Conservation (phyloP, 2,113 vertebrate species). For the Lonchura striata region DNA sequence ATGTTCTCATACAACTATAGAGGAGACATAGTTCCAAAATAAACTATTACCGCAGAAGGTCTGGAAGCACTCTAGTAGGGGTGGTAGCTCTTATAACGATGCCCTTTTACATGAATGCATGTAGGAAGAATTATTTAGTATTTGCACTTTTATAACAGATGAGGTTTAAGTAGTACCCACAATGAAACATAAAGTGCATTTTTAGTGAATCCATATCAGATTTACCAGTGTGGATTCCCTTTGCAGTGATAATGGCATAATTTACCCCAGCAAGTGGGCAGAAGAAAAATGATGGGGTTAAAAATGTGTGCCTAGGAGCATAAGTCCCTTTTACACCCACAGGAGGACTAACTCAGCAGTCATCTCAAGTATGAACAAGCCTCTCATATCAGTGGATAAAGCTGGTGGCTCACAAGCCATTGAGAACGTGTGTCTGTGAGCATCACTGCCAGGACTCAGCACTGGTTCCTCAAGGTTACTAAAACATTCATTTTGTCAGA, state of each 20-base stretch:
- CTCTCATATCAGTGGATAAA: background rate
- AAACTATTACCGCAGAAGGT: background rate
- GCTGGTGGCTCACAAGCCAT: background rate
- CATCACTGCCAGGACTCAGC: background rate
- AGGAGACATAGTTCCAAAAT: background rate
- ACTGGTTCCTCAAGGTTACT: background rate
- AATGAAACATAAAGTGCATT: background rate
- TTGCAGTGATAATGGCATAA: background rate
- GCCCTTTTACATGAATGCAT: background rate
- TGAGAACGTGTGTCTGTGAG: background rate
- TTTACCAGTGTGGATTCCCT: background rate
- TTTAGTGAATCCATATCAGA: background rate
- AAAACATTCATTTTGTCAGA: background rate
- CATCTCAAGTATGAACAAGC: background rate
- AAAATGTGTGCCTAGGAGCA: background rate
- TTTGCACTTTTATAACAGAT: background rate
- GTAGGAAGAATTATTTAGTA: background rate
- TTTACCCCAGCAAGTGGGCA: background rate
- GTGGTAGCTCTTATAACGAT: background rate
- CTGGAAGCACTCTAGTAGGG: background rate
- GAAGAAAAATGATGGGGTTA: background rate
- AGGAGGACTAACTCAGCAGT: background rate
- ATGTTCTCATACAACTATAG: background rate
- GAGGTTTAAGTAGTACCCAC: background rate
- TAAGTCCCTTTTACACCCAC: background rate